A percentile compares a stretch with the other conserved stretches of the same genome.
These are phyloP conservation scores for Protobothrops flavoviridis DNA, from an alignment of 2,113 vertebrate species.

Conservation along the genomic window DNA sequence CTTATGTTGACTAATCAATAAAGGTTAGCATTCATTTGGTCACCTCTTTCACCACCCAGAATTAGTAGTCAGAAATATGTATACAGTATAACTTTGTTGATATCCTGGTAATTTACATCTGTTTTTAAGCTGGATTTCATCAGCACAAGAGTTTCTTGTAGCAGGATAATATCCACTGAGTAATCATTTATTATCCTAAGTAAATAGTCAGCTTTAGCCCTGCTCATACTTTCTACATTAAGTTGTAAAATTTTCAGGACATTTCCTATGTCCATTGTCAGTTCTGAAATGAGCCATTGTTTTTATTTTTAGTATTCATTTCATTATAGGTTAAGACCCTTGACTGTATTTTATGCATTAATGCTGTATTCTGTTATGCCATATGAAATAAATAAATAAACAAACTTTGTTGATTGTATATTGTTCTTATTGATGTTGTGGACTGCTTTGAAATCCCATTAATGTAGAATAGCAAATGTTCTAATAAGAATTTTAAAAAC, in stretches of 20 bases:
- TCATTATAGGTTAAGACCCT: background rate
- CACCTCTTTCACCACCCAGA: background rate
- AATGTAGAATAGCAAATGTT: background rate
- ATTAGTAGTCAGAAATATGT: background rate
- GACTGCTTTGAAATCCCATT: background rate
- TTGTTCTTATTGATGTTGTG: background rate
- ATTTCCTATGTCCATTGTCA: background rate
- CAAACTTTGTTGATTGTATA: background rate
- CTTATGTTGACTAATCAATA: background rate
- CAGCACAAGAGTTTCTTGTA: background rate
- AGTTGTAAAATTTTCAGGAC: background rate
- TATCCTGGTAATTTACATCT: background rate
- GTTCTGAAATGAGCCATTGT: background rate
- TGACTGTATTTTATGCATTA: background rate
- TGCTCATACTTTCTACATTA: background rate
- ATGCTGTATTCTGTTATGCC: background rate
- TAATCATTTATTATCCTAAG: background rate
- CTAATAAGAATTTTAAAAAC: background rate
- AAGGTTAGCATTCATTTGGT: background rate
- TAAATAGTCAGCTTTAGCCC: background rate
- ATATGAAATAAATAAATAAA: background rate
- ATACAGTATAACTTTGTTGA: background rate
- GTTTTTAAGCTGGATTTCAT: background rate
- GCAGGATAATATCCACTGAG: background rate
- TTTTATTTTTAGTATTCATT: background rate